Evolutionary conservation across 2,797 vertebrate species (phyloP), one percentile per base, ranked within the genome.

Genomic region (Lophotriccus pileatus): DNA sequence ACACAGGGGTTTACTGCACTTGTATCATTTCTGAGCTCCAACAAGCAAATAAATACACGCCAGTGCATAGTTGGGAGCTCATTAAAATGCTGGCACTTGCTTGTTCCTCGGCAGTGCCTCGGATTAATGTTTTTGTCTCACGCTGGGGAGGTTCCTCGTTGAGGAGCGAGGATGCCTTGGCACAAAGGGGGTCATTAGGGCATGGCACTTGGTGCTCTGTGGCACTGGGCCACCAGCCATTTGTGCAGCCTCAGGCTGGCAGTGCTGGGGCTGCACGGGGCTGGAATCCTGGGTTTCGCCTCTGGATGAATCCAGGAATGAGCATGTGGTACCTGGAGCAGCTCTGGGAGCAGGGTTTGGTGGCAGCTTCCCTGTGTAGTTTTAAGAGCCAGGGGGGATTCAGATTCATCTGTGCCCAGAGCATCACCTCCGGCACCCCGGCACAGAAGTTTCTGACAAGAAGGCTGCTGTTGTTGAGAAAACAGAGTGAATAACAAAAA

Each of bases 1-100:
- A 66, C 89, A 85, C 58, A 69, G 94, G 93, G 91, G 77, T 96
- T 96, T 95, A 74, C 56, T 94, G 95, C 73, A 39, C 94, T 96
- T 92, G 86, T 93, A 89, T 94, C 16, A 53, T 94, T 96, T 94
- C 95, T 90, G 93, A 95, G 72, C 78, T 72, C 59, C 41, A 94
- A 52, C 58, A 56, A 89, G 89, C 94, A 96, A 94, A 96, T 82
- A 90, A 96, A 93, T 89, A 76, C 55, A 91, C 87, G 87, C 73
- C 95, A 84, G 89, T 23, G 46, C 84, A 34, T 74, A 34, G 91
- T 62, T 15, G 2, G 59, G 81, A 93, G 63, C 82, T 97, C 89
- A 88, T 89, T 95, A 96, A 93, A 91, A 92, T 95, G 94, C 82
- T 73, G 67, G 18, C 24, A 46, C 44, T 95, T 92, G 78, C 86